Base-by-base conservation (phyloP, 2,888 invertebrate species). In the Pammene aurita region DNA sequence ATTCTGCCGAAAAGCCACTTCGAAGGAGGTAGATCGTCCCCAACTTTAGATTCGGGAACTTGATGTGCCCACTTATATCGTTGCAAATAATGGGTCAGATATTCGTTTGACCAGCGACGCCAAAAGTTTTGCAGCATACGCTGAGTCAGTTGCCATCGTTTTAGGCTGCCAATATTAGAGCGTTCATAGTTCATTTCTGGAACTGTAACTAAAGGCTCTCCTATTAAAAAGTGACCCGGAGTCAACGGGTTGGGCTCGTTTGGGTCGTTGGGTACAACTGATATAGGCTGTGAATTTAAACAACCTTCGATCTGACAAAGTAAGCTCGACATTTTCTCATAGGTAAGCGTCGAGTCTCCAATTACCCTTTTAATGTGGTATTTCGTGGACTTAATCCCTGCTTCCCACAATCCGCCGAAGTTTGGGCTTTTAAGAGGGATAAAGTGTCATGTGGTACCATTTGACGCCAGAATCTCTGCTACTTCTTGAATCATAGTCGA, bases 161-260 rank as follows among this genome's bases (percentile, higher is more conserved):
- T n/a, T n/a, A n/a, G n/a, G n/a, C n/a, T n/a, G n/a, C n/a, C n/a
- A n/a, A n/a, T n/a, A n/a, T n/a, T n/a, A n/a, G n/a, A n/a, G n/a
- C n/a, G n/a, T n/a, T n/a, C n/a, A n/a, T n/a, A n/a, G n/a, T n/a
- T n/a, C n/a, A n/a, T n/a, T n/a, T n/a, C n/a, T n/a, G n/a, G n/a
- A n/a, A n/a, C 44, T 41, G 5, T n/a, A n/a, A n/a, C n/a, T n/a
- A n/a, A n/a, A n/a, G 34, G 41, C 5, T 72, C 74, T 5, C 76
- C 75, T 2, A 77, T 69, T 1, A 77, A 56, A 58, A 75, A 77
- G 65, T 77, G 75, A n/a, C 72, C 74, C 13, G 76, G 75, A 9
- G 74, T 74, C 18, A 75, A 63, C 10, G n/a, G n/a, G n/a, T n/a
- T n/a, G n/a, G n/a, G n/a, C n/a, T n/a, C n/a, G n/a, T n/a, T n/a